Evolutionary conservation across 2,797 vertebrate genomes (phyloP), one percentile per base, ranked within the genome.

Genomic region (Nannoperca australis): DNA sequence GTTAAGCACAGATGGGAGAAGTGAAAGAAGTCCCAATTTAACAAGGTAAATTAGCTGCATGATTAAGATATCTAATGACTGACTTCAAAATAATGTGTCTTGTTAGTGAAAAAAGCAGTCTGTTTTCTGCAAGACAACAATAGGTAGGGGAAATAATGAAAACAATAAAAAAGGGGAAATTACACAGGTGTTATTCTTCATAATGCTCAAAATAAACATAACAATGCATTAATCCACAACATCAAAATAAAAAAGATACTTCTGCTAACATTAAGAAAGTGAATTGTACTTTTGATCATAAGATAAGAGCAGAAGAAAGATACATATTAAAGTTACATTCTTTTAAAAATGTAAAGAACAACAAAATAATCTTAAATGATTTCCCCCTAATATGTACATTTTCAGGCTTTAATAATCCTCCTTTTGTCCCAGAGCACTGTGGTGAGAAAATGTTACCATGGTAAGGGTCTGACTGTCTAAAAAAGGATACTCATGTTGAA

Each of bases 51-150:
- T 78, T 45, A 81, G 38, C 18, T 62, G 9, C 42, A 54, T 58
- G 12, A 81, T 79, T 85, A 79, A 69, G 27, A 63, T 42, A 15
- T 74, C n/a, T 38, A 64, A 60, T 76, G 67, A 44, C 24, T 20
- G 38, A 53, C n/a, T 70, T 62, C 32, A 70, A 67, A 60, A 58
- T 42, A n/a, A 40, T 17, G 14, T n/a, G 49, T 76, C 63, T 34
- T 56, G 24, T 62, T 64, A 42, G 34, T 56, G 17, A 22, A 42
- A 40, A 59, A 42, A 30, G 5, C 2, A 1, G 49, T 49, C 4
- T 30, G 20, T 45, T 69, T 64, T 30, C 30, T 15, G 15, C 1
- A 36, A 32, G 9, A 64, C n/a, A 55, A 62, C 56, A 79, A 51
- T 13, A 9, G 0, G 55, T 30, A 63, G 27, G n/a, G 40, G 55